These are phyloP conservation scores for Podarcis lilfordi DNA, from an alignment of 2,797 vertebrate species.

Conservation along the genomic window DNA sequence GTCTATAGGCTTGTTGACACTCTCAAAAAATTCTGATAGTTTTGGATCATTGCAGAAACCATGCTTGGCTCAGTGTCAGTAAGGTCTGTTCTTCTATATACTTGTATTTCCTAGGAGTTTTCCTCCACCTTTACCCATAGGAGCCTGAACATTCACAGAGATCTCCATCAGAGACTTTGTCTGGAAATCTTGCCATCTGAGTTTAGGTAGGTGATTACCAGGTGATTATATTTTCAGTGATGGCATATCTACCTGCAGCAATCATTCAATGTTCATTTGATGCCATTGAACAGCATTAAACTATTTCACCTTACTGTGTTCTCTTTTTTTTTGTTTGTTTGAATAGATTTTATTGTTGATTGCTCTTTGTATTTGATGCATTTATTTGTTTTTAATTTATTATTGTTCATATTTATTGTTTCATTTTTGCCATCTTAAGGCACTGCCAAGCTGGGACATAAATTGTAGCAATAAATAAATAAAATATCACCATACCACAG, in stretches of 20 bases:
- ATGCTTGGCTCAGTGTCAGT: too few relatives aligned
- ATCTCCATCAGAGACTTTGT: background rate
- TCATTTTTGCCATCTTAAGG: background rate
- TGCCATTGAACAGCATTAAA: background rate
- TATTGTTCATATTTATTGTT: too few relatives aligned
- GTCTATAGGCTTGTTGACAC: too few relatives aligned
- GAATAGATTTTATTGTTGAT: background rate
- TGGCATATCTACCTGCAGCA: background rate
- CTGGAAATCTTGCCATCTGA: background rate
- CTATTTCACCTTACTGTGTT: background rate
- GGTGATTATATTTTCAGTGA: background rate
- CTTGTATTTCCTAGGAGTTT: too few relatives aligned
- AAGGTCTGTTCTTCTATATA: too few relatives aligned
- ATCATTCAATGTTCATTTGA: background rate
- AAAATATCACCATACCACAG: background rate
- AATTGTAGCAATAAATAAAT: background rate
- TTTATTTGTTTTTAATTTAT: background rate
- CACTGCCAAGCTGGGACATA: background rate
- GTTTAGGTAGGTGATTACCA: background rate
- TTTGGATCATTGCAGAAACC: too few relatives aligned
- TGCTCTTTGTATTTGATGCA: background rate
- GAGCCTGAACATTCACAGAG: background rate
- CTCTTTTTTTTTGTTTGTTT: background rate
- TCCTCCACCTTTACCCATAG: background rate
- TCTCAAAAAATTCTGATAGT: too few relatives aligned